Percentiles rank a stretch among this genome's conserved stretches.
phyloP scores from a whole-genome alignment of 2,797 vertebrate genomes.

The Mallotus villosus region DNA sequence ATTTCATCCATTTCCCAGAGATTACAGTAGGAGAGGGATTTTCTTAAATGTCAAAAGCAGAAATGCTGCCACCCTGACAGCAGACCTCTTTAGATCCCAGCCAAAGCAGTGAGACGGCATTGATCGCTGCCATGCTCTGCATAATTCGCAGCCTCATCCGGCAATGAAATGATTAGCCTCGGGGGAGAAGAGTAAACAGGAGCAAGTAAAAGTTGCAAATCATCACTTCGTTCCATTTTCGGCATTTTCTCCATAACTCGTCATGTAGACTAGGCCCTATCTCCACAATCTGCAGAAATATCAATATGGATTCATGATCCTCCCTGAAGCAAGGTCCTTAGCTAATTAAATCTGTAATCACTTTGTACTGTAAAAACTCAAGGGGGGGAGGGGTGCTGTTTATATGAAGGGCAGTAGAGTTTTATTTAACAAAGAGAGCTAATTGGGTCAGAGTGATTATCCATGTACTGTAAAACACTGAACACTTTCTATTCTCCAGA shows the following conservation, averaged over 20 bases:
- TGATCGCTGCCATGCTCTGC: conserved; percentile 49
- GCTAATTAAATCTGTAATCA: conserved; percentile 78
- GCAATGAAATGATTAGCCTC: conserved; percentile 54
- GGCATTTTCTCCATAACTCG: conserved; percentile 39
- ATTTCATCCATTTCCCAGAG: conserved; percentile 19
- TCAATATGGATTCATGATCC: conserved; percentile 73
- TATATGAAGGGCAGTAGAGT: conserved; percentile 57
- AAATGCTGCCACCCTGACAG: conserved; percentile 39
- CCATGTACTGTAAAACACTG: conserved; percentile 24
- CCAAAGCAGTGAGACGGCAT: conserved; percentile 34
- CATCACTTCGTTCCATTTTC: conserved; percentile 56
- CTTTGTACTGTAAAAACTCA: conserved; percentile 72
- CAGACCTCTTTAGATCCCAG: conserved; percentile 45
- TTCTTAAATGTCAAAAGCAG: conserved; percentile 29
- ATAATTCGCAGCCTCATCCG: conserved; percentile 50
- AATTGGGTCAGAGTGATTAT: conserved; percentile 69
- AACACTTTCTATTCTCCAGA: conserved; percentile 38
- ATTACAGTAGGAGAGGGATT: conserved; percentile 2
- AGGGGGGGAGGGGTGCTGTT: conserved; percentile 40
- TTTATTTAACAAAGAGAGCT: conserved; percentile 70
- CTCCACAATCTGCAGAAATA: conserved; percentile 60
- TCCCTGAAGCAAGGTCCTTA: conserved; percentile 70
- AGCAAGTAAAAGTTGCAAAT: conserved; percentile 58
- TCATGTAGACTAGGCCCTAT: conserved; percentile 44
- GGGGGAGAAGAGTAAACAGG: conserved; percentile 53